These are phyloP conservation scores for Malachius bipustulatus DNA, from an alignment of 2,888 invertebrate species.

Conservation along the genomic window DNA sequence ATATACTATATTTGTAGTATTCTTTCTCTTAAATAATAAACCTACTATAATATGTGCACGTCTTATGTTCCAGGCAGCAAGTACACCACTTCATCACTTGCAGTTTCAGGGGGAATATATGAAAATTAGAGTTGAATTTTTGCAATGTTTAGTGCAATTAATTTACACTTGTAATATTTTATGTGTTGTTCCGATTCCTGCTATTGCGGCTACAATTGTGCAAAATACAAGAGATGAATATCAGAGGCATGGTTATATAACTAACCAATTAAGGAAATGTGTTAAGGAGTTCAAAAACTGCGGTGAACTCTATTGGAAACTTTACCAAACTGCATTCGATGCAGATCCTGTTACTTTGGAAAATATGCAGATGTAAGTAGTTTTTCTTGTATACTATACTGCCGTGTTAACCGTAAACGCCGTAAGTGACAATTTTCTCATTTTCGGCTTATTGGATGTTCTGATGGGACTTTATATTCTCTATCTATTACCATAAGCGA, in stretches of 20 bases:
- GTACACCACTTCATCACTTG: slow-evolving; percentile 49
- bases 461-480: no score
- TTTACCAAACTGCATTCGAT: slow-evolving; percentile 77
- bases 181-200: slow-evolving; percentile 86
- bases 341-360: slow-evolving; percentile 68
- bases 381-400: not conserved
- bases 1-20: no score
- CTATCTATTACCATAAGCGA: no score
- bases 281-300: slow-evolving; percentile 59
- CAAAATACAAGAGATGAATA: slow-evolving; percentile 66
- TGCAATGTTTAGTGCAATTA: slow-evolving; percentile 54
- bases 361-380: slow-evolving; percentile 54
- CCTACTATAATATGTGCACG: no score
- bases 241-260: slow-evolving; percentile 67
- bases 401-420: no score
- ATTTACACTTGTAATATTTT: slow-evolving; percentile 61
- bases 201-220: slow-evolving; percentile 74
- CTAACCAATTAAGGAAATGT: slow-evolving; percentile 64
- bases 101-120: slow-evolving; percentile 69
- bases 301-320: slow-evolving; percentile 59
- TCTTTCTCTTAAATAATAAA: no score
- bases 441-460: no score
- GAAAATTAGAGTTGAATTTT: slow-evolving; percentile 59
- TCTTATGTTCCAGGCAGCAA: slow-evolving; percentile 45
- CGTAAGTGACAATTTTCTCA: no score